Percentiles rank a stretch among this genome's conserved stretches.
Conservation (phyloP, 1,140 invertebrate species). For the Bombus huntii region DNA sequence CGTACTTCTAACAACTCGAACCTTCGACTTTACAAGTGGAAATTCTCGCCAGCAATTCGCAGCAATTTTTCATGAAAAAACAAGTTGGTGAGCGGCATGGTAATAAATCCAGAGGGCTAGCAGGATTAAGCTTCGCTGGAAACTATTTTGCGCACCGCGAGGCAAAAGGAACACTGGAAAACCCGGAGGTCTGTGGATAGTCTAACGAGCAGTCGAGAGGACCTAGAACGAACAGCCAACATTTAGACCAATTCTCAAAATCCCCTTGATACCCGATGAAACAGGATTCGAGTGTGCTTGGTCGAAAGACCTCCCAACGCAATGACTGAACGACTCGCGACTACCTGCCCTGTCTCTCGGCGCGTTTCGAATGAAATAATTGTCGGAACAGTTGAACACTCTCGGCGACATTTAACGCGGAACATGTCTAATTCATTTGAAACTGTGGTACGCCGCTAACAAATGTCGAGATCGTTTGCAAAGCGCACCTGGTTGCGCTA, state of each 20-base stretch:
- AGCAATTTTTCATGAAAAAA: not conserved
- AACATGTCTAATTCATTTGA: not conserved
- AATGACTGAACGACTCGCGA: not conserved
- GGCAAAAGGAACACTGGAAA: not conserved
- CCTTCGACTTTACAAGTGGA: too few species aligned
- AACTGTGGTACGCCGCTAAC: not conserved
- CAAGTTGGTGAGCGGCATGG: not conserved
- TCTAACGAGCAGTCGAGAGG: not conserved
- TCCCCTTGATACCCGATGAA: slow-evolving; percentile 26
- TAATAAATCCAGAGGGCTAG: not conserved
- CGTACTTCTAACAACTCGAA: not conserved
- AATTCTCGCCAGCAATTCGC: not conserved
- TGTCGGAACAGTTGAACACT: not conserved
- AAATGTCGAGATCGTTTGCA: not conserved
- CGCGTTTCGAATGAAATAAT: not conserved
- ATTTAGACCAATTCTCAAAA: slow-evolving; percentile 38
- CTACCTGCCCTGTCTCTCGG: not conserved
- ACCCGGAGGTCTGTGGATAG: not conserved
- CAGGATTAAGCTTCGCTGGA: not conserved
- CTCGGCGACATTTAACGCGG: not conserved
- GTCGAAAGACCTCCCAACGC: not conserved
- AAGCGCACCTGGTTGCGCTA: not conserved
- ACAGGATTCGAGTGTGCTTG: not conserved
- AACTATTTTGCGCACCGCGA: not conserved
- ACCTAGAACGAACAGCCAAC: not conserved